Evolutionary conservation across 1,140 invertebrate genomes (phyloP).

Genomic region (Bradynema listronoti): DNA sequence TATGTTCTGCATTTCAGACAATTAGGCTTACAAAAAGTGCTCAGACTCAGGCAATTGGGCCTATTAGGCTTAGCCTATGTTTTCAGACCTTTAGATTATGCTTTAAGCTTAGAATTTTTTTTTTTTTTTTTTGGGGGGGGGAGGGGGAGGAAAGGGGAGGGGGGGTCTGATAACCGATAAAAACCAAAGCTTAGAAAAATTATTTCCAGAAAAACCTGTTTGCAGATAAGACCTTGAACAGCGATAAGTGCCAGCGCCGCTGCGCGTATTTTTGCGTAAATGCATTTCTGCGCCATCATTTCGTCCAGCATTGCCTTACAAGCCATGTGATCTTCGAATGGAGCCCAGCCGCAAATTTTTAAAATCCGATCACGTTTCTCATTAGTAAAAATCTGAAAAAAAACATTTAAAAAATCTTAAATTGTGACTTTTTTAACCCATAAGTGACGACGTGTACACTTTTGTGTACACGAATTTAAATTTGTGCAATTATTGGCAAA

Average conservation of each 20-base stretch:
- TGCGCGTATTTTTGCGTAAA: constrained; percentile 22
- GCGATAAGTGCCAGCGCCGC: constrained; percentile 32
- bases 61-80: too few relatives aligned
- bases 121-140: too few relatives aligned
- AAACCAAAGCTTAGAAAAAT: constrained; percentile 1
- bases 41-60: too few relatives aligned
- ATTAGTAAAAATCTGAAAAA: constrained; percentile 38
- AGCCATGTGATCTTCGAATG: constrained; percentile 28
- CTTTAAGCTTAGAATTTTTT: too few relatives aligned
- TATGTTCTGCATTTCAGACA: not conserved
- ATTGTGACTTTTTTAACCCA: too few relatives aligned
- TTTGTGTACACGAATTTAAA: too few relatives aligned
- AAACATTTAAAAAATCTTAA: constrained; percentile 12
- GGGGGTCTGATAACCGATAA: too few relatives aligned
- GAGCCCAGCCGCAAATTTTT: constrained; percentile 34
- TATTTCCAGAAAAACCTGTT: constrained; percentile 25
- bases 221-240: constrained; percentile 30
- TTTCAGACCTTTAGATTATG: too few relatives aligned
- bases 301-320: constrained; percentile 19
- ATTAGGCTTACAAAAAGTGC: constrained; percentile 1
- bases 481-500: too few relatives aligned
- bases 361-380: constrained; percentile 39
- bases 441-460: too few relatives aligned
- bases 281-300: constrained; percentile 8
- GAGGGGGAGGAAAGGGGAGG: too few relatives aligned